phyloP scores from a whole-genome alignment of 2,113 vertebrate species.

The Opisthocomus hoazin region DNA sequence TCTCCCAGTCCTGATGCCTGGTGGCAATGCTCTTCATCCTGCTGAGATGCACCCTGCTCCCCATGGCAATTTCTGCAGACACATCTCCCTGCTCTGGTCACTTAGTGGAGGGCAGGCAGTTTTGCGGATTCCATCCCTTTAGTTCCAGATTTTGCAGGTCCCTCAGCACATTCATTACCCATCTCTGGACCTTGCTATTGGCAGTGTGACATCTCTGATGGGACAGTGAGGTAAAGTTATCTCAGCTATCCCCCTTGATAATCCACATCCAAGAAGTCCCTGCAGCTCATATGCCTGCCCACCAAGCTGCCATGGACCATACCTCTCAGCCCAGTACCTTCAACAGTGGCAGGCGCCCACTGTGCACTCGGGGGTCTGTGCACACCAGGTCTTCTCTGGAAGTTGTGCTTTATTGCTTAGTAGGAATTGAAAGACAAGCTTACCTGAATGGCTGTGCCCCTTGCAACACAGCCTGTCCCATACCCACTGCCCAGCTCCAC shows the following conservation, averaged over 20 bases:
- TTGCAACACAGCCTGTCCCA: not conserved
- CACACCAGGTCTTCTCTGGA: not conserved
- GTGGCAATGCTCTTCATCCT: not conserved
- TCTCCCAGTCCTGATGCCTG: not conserved
- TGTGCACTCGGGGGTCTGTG: not conserved
- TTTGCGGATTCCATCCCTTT: not conserved
- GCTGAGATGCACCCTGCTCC: not conserved
- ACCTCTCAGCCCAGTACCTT: not conserved
- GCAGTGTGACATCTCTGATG: not conserved
- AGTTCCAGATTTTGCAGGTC: not conserved
- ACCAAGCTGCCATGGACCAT: not conserved
- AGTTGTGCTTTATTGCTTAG: not conserved
- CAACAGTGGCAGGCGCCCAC: not conserved
- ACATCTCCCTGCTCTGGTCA: not conserved
- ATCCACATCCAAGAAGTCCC: not conserved
- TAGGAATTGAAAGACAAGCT: not conserved
- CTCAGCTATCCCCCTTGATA: not conserved
- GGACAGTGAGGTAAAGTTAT: not conserved
- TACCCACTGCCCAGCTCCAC: not conserved
- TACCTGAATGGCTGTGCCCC: not conserved
- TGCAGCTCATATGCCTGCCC: not conserved
- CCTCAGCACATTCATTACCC: not conserved
- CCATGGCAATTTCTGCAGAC: not conserved
- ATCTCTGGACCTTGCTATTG: not conserved
- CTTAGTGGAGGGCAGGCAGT: not conserved